phyloP scores from a whole-genome alignment of 1,140 invertebrate genomes.

The Zophobas atratus region DNA sequence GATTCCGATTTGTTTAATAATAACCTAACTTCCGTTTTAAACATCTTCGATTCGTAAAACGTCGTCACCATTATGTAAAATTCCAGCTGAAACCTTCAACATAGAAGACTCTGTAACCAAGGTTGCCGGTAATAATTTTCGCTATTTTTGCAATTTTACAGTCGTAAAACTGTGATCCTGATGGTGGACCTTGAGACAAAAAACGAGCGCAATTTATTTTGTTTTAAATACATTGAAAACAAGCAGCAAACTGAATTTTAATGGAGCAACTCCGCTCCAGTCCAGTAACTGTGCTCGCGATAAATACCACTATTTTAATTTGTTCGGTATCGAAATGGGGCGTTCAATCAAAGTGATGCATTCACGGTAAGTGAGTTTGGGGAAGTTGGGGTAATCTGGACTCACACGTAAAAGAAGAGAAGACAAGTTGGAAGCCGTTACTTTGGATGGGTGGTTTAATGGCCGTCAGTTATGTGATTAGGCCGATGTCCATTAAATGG shows the following conservation, averaged over 20 bases:
- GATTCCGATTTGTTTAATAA: too few species aligned
- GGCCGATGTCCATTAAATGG: too few species aligned
- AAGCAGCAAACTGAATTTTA: not conserved
- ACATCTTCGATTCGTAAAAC: too few species aligned
- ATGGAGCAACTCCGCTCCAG: not conserved
- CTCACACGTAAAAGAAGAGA: too few species aligned
- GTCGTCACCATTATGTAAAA: too few species aligned
- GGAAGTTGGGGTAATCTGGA: too few species aligned
- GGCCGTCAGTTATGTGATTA: too few species aligned
- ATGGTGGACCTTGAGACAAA: conserved; percentile 4
- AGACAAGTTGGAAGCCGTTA: too few species aligned
- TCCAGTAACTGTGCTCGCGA: not conserved
- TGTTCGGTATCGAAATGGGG: not conserved
- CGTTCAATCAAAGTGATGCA: not conserved
- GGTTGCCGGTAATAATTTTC: not conserved
- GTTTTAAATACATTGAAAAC: not conserved
- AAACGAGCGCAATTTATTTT: not conserved
- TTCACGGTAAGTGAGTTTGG: too few species aligned
- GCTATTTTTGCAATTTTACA: conserved; percentile 1
- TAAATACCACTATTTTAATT: not conserved
- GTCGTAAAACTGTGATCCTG: conserved; percentile 4
- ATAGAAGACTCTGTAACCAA: not conserved
- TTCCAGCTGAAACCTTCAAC: too few species aligned
- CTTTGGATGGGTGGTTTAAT: too few species aligned
- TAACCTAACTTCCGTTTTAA: too few species aligned